Base-by-base conservation (phyloP, 2,888 invertebrate species). In the Eremobia ochroleuca region DNA sequence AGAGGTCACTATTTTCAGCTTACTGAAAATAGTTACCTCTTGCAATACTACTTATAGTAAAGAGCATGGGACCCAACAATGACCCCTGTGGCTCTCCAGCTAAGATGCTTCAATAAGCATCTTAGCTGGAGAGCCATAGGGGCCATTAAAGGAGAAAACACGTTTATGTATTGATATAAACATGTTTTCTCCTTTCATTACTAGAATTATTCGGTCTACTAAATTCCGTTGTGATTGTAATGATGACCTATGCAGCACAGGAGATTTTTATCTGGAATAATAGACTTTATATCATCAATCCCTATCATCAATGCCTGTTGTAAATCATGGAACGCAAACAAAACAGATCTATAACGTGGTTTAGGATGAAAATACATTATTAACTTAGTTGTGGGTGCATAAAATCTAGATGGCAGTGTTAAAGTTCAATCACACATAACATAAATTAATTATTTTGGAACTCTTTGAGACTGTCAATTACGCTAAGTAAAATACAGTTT, bases 251-350 rank as follows among this genome's bases (percentile, higher is more conserved):
- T 43, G 34, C 18, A 55, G 37, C 21, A 18, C 31, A n/a, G 21
- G n/a, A 43, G 2, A 55, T 46, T 55, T 49, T 37, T 37, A 37
- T 80, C 21, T 15, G 9, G 13, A 77, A 52, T 61, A 37, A 25
- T 52, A 28, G 25, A 25, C 21, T 11, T 34, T 73, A 25, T 31
- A 31, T 52, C 43, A 61, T n/a, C n/a, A 37, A 25, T 66, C 43
- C 21, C n/a, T 46, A 46, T 66, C 28, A 66, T 43, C 43, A 74
- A 73, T 66, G 37, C n/a, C n/a, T 31, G 15, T 49, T 52, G 5
- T 40, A 43, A 72, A 31, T 28, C 4, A 43, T 9, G 15, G 6
- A 65, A 71, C 31, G 43, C 2, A 31, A 58, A 64, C 1, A 78
- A 52, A 15, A 28, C 25, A 37, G 37, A 55, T 46, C 1, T 55